Conservation (phyloP, 2,888 invertebrate genomes). For the Dusona sp. region DNA sequence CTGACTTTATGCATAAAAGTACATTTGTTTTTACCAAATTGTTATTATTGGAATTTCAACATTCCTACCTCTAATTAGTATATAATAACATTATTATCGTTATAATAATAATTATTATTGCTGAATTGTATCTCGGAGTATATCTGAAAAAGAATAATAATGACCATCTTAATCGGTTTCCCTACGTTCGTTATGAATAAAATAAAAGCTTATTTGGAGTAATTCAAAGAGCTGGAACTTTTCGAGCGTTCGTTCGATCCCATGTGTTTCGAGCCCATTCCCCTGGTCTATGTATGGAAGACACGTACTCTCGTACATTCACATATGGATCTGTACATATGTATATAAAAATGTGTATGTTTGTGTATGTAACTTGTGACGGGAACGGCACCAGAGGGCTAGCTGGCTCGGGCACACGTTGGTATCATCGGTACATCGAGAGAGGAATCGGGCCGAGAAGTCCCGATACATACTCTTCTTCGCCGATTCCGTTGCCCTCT, state of each 20-base stretch:
- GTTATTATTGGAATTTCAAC: not conserved
- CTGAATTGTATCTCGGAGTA: not conserved
- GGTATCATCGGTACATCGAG: slow-evolving; percentile 23
- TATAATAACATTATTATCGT: not conserved
- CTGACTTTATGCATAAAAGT: too few species aligned
- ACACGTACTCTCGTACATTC: not conserved
- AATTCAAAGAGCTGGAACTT: slow-evolving; percentile 6
- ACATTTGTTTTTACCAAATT: not conserved
- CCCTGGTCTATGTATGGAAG: not conserved
- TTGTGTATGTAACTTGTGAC: slow-evolving; percentile 12
- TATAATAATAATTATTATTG: not conserved
- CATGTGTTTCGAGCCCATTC: slow-evolving; percentile 7
- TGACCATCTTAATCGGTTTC: not conserved
- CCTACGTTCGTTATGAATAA: not conserved
- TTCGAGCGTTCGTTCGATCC: slow-evolving; percentile 6
- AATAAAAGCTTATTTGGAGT: not conserved
- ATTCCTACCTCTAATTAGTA: too few species aligned
- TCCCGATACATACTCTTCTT: slow-evolving; percentile 32
- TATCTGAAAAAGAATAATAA: not conserved
- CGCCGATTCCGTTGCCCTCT: slow-evolving; percentile 72
- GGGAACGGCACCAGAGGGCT: slow-evolving; percentile 19
- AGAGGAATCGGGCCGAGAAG: slow-evolving; percentile 62
- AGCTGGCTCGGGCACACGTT: slow-evolving; percentile 19
- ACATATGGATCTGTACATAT: not conserved
- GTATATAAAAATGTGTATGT: not conserved